Evolutionary conservation across 2,113 vertebrate species (phyloP).

Genomic region (Dipodomys spectabilis): DNA sequence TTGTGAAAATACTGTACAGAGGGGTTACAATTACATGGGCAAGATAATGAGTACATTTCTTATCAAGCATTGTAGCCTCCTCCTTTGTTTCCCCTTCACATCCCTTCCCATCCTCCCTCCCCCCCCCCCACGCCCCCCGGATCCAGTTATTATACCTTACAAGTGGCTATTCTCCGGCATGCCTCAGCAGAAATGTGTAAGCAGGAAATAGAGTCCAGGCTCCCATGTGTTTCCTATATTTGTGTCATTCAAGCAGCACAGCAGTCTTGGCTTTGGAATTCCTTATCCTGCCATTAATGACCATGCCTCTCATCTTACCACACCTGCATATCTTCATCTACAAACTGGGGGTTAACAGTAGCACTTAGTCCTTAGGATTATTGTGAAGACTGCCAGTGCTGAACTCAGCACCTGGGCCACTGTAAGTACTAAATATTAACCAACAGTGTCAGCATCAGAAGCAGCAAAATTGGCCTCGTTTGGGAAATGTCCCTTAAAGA

Average conservation of each 20-base stretch:
- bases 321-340: neutral
- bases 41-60: too few species aligned
- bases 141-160: neutral
- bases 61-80: too few species aligned
- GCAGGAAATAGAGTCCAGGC: neutral
- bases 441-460: neutral
- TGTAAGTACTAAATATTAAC: neutral
- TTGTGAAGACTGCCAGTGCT: neutral
- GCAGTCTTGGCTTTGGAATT: neutral
- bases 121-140: too few species aligned
- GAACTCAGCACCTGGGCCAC: neutral
- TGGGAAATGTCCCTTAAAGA: neutral
- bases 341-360: neutral
- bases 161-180: neutral
- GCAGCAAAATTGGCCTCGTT: neutral
- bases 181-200: neutral
- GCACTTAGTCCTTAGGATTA: neutral
- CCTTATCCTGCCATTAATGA: slow-evolving; percentile 6
- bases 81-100: too few species aligned
- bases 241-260: neutral
- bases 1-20: too few species aligned
- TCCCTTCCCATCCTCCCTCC: too few species aligned
- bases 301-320: neutral
- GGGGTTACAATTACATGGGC: too few species aligned
- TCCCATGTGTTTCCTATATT: neutral